Conservation (phyloP, 2,797 vertebrate genomes). For the Mus caroli region DNA sequence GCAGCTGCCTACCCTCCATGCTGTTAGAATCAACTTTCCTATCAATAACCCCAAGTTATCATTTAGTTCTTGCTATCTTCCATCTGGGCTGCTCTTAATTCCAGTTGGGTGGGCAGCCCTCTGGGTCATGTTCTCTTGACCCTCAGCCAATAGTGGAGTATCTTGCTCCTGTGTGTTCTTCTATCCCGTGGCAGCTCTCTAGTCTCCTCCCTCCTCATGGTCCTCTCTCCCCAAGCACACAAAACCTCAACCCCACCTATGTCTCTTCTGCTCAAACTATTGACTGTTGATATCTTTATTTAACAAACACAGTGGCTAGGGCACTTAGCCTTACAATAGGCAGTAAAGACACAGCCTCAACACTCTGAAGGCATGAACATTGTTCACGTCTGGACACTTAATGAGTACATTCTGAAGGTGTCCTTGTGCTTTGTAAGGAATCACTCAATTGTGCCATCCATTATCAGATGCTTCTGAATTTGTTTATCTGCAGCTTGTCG, state of each 20-base stretch:
- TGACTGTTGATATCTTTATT: not conserved
- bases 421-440: not conserved
- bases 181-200: too few relatives aligned
- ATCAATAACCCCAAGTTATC: not conserved
- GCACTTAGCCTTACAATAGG: not conserved
- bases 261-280: not conserved
- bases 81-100: not conserved
- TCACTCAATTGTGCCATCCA: not conserved
- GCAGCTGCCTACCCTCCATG: too few relatives aligned
- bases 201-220: not conserved
- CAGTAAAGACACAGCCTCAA: not conserved
- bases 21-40: not conserved
- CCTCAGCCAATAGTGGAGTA: not conserved
- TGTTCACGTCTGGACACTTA: not conserved
- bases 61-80: not conserved
- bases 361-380: not conserved
- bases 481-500: not conserved
- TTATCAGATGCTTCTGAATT: not conserved
- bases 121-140: not conserved
- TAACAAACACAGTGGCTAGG: not conserved
- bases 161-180: not conserved
- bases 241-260: not conserved
- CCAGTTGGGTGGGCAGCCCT: not conserved
- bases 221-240: not conserved
- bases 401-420: not conserved